Evolutionary conservation across 2,113 vertebrate genomes (phyloP), one percentile per base, ranked within the genome.

Genomic region (Urocynchramus pylzowi): DNA sequence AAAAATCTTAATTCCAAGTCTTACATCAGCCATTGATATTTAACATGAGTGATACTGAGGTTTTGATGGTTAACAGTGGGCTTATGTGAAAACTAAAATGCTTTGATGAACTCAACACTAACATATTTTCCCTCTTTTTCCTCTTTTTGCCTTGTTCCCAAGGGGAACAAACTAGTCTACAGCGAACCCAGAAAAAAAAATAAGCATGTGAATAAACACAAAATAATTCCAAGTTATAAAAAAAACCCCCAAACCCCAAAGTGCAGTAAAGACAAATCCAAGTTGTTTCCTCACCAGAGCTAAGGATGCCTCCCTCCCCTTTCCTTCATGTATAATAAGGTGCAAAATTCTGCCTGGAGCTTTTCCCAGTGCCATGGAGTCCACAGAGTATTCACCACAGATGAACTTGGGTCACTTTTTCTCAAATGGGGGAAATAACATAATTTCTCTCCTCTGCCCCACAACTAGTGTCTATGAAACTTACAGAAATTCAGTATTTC

Each of bases 171-270:
- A 39, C 39, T 10, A 45, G 37, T 17, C 35, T 65, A 61, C 4
- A 76, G 30, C 8, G 76, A 90, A 47, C 7, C 4, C 30, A 54
- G 17, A 22, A 82, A 61, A 61, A 54, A 59, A 74, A 49, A 9
- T 6, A 59, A 13, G 6, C n/a, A 21, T 41, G 33, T 18, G n/a
- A 68, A 63, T 83, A 82, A 65, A 63, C 18, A 78, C 12, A 42
- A 80, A 90, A 49, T 47, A 28, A 76, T 42, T 67, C n/a, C 7
- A 3, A 6, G 5, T 35, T 35, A 31, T 37, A 28, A 86, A 69
- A 68, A 45, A 67, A 6, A 1, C 0, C 3, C 13, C 13, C 15
- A 82, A 56, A 56, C 2, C 9, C 19, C 2, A 7, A 45, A 49
- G 5, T 11, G 8, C 18, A 39, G 30, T 50, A 59, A 69, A 63